Evolutionary conservation across 2,797 vertebrate species (phyloP).

Genomic region (Enteromius radiatus): DNA sequence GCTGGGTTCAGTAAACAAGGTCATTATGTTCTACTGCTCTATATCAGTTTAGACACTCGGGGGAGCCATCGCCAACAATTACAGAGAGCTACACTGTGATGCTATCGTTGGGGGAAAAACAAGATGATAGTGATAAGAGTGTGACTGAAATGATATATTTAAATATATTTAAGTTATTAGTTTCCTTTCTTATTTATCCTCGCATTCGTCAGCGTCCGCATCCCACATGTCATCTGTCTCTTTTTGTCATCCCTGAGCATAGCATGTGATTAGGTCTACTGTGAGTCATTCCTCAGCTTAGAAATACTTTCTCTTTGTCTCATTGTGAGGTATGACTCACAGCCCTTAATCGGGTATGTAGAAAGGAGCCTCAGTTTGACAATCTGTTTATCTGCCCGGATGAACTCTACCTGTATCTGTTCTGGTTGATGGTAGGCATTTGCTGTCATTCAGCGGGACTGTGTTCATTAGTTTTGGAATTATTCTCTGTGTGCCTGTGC

Average conservation of each 20-base stretch:
- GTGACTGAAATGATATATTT: background rate
- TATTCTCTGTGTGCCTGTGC: background rate
- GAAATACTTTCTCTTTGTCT: constrained; percentile 27
- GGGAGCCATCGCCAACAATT: background rate
- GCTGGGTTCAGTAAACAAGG: background rate
- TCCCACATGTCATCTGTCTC: constrained; percentile 8
- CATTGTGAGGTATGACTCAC: constrained; percentile 29
- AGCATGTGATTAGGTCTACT: constrained; percentile 3
- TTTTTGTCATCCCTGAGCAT: background rate
- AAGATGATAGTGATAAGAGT: background rate
- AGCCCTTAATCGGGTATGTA: constrained; percentile 20
- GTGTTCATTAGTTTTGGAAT: background rate
- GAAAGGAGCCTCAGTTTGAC: constrained; percentile 20
- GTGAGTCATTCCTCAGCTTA: constrained; percentile 43
- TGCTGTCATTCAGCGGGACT: constrained; percentile 21
- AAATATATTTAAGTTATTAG: background rate
- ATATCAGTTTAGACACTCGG: constrained; percentile 15
- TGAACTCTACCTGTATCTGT: constrained; percentile 7
- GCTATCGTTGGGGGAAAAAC: background rate
- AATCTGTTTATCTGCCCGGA: constrained; percentile 23
- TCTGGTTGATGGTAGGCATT: background rate
- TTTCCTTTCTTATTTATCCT: background rate
- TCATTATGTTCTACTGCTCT: background rate
- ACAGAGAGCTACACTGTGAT: background rate
- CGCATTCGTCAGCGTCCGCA: constrained; percentile 2